Conservation (phyloP, 1,140 invertebrate genomes). For the Acromyrmex heyeri region DNA sequence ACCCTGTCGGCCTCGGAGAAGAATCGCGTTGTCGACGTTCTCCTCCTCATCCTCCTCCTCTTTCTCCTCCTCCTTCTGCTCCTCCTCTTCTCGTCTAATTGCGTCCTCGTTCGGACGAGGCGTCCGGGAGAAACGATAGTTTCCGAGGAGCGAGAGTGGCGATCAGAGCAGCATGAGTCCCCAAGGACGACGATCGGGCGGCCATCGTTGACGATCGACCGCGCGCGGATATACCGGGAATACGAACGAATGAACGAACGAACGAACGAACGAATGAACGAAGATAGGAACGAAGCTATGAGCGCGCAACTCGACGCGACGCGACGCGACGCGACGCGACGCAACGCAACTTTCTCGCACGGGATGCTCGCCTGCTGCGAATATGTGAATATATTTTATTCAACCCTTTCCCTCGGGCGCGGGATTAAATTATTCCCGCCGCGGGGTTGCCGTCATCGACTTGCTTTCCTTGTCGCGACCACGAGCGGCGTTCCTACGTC, state of each 20-base stretch:
- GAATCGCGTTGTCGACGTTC: slow-evolving; percentile 16
- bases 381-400: slow-evolving; percentile 88
- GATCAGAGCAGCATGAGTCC: slow-evolving; percentile 81
- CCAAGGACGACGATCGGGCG: slow-evolving; percentile 61
- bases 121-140: slow-evolving; percentile 80
- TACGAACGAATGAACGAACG: slow-evolving; percentile 6
- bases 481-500: background rate
- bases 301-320: background rate
- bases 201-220: slow-evolving; percentile 7
- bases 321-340: slow-evolving; percentile 51
- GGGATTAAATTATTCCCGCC: slow-evolving; percentile 85
- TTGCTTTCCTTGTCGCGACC: background rate
- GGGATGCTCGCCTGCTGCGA: slow-evolving; percentile 84
- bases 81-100: slow-evolving; percentile 69
- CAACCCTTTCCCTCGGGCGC: slow-evolving; percentile 85
- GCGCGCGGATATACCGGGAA: background rate
- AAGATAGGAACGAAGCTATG: slow-evolving; percentile 7
- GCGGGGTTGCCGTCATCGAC: slow-evolving; percentile 47
- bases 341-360: slow-evolving; percentile 75
- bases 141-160: slow-evolving; percentile 81
- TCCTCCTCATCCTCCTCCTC: slow-evolving; percentile 37
- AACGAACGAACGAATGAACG: background rate
- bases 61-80: slow-evolving; percentile 41
- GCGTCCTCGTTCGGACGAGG: slow-evolving; percentile 67
- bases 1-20: slow-evolving; percentile 64